Conservation (phyloP, 2,113 vertebrate genomes). For the Carassius carassius region DNA sequence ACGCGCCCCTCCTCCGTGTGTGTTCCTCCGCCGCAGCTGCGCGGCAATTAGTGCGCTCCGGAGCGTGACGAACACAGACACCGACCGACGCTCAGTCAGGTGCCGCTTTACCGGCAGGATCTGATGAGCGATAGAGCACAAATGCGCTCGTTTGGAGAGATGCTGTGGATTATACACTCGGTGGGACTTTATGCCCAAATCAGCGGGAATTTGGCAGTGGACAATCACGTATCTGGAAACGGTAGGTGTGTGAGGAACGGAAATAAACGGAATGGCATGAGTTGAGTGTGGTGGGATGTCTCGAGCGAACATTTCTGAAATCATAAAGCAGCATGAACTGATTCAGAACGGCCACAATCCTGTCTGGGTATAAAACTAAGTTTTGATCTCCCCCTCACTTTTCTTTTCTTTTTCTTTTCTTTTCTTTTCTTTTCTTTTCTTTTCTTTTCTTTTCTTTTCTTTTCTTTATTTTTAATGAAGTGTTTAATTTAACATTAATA, state of each 20-base stretch:
- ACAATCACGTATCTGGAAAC: slow-evolving; percentile 81
- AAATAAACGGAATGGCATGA: not conserved
- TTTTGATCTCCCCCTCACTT: not conserved
- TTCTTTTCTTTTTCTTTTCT: not conserved
- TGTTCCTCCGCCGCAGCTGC: slow-evolving; percentile 68
- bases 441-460: too few species aligned
- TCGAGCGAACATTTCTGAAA: not conserved
- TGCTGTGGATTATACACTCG: slow-evolving; percentile 83
- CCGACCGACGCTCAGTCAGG: not conserved
- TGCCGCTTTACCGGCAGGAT: not conserved
- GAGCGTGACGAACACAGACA: not conserved
- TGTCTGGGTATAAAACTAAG: not conserved
- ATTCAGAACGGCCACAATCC: not conserved
- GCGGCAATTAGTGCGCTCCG: slow-evolving; percentile 21
- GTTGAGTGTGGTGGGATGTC: not conserved
- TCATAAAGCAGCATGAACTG: not conserved
- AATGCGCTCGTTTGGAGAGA: slow-evolving; percentile 81
- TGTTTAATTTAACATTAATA: not conserved
- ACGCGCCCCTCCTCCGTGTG: slow-evolving; percentile 68
- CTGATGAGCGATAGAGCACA: slow-evolving; percentile 26
- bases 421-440: too few species aligned
- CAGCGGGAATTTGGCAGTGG: slow-evolving; percentile 77
- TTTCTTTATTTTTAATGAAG: not conserved
- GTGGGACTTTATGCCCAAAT: slow-evolving; percentile 89
- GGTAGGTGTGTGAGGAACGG: slow-evolving; percentile 69